These are phyloP conservation scores for Chirona hameri DNA, from an alignment of 2,888 invertebrate genomes.

Conservation along the genomic window DNA sequence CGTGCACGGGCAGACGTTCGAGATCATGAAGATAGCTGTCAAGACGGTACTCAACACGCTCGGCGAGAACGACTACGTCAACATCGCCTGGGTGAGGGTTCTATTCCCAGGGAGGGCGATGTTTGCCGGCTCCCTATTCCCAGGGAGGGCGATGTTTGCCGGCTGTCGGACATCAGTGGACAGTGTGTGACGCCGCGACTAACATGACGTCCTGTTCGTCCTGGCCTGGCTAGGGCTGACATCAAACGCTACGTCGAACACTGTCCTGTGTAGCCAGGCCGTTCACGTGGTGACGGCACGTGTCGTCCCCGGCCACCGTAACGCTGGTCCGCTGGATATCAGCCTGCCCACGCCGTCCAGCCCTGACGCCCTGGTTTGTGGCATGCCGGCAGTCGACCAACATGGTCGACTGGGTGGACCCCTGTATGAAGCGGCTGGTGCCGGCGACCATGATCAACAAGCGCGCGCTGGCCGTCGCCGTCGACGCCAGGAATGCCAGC, in stretches of 20 bases:
- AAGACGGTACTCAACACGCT: conserved; percentile 51
- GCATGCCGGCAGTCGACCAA: conserved; percentile 47
- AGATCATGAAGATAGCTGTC: conserved; percentile 52
- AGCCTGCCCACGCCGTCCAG: neutral
- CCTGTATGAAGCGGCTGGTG: conserved; percentile 49
- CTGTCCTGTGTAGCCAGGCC: too few species aligned
- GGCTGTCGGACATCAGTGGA: neutral
- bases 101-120: too few species aligned
- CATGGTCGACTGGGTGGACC: conserved; percentile 44
- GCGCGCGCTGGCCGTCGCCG: conserved; percentile 45
- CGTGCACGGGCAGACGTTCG: conserved; percentile 52
- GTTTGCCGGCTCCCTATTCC: too few species aligned
- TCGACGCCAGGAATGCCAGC: conserved; percentile 47
- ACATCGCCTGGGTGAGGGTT: conserved; percentile 49
- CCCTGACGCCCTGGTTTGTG: too few species aligned
- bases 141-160: too few species aligned
- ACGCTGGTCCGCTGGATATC: too few species aligned
- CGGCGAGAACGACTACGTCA: conserved; percentile 53
- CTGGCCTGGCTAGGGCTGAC: too few species aligned
- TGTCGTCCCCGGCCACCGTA: too few species aligned
- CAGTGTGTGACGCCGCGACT: neutral
- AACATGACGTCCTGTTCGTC: too few species aligned
- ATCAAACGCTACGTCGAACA: too few species aligned
- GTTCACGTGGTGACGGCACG: too few species aligned
- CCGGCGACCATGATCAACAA: conserved; percentile 52